Evolutionary conservation across 2,113 vertebrate species (phyloP), one percentile per base, ranked within the genome.

Genomic region (Apteryx owenii): DNA sequence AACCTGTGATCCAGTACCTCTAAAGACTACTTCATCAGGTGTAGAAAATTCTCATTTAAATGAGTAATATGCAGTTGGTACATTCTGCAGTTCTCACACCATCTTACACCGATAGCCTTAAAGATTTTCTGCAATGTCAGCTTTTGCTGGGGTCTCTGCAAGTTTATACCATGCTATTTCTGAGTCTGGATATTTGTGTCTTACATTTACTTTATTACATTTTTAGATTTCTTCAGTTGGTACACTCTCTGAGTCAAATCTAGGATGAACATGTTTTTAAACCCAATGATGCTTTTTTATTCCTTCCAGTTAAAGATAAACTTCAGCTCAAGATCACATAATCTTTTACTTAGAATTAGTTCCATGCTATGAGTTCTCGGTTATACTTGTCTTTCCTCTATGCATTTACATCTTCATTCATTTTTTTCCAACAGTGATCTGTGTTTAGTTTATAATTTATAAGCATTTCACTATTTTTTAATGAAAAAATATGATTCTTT

Each of bases 171-270:
- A 62, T 76, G 12, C 54, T 73, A 60, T 95, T 96, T 88, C 64
- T 83, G 85, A 91, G 71, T 85, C 53, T 50, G 60, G 71, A 93
- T 96, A 97, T 94, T 96, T 96, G 64, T 96, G 95, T 95, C 54
- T 83, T 91, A 36, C 81, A 93, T 93, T 96, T 93, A 86, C 60
- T 80, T 95, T 94, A 91, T 78, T 94, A 95, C 60, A 88, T 93
- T 94, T 91, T 68, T 83, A 54, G 50, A 46, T 93, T 96, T 81
- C 79, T 88, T 89, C 76, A 75, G 7, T 53, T 79, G 80, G 54
- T 73, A 93, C 64, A 50, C 44, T 81, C 75, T 58, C 82, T 91
- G 88, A 96, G 91, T 93, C 58, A 95, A 96, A 93, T 44, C 31
- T 70, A 89, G 46, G 46, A 62, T 95, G 88, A 80, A 68, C 19